Base-by-base conservation (phyloP, 2,797 vertebrate genomes). In the Chelonia mydas region DNA sequence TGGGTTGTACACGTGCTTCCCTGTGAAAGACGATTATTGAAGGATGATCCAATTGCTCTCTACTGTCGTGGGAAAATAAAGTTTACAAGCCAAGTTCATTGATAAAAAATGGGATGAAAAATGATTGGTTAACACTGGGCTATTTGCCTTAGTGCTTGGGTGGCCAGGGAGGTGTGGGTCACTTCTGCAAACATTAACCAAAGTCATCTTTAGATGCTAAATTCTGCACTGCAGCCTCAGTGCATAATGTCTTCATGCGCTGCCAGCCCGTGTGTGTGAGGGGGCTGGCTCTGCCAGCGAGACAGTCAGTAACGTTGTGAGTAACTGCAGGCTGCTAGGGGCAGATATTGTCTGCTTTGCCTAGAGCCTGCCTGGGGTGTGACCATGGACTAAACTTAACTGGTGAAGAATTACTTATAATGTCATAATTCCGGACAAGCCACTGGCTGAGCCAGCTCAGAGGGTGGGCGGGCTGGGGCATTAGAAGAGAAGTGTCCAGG, bases 251-350 rank as follows among this genome's bases (percentile, higher is more conserved):
- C 65, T 23, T 23, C 21, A 74, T 12, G 82, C 19, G 53, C 72
- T 27, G 25, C 65, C 72, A 50, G 23, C 10, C 31, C 13, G 68
- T 28, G 6, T 57, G 6, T 27, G 0, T 0, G 0, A 45, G 0
- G 3, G 47, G 23, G 16, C 50, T 72, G 41, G 15, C 4, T 47
- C 25, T 61, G 53, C 2, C 0, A 2, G 31, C 17, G 1, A 1
- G 15, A 72, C 65, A 41, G n/a, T 7, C 76, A 49, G 76, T 10
- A 17, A 31, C 31, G 15, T 16, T 28, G 76, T 31, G 45, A 31
- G 23, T 31, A 37, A 10, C 47, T 33, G 45, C 28, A 31, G 45
- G 57, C 51, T 54, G 87, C n/a, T 25, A 68, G 3, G 86, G 76
- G 5, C 31, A 50, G 92, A 21, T 15, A 31, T 17, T 72, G 61